phyloP scores from a whole-genome alignment of 1,140 invertebrate species.

The Procambarus clarkii region DNA sequence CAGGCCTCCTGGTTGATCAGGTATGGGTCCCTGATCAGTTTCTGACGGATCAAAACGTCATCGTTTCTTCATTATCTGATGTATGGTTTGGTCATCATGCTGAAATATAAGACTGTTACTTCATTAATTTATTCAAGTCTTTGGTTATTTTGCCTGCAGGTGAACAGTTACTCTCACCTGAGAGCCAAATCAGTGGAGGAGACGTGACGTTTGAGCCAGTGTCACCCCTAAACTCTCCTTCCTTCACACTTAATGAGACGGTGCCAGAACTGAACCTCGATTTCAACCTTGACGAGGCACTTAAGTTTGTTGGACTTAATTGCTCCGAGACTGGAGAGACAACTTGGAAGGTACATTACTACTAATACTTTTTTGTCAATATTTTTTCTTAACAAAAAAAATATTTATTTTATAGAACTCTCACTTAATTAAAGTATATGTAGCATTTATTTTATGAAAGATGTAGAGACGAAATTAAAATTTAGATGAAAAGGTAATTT shows the following conservation, averaged over 20 bases:
- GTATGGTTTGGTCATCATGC: too few species aligned
- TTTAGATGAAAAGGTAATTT: too few species aligned
- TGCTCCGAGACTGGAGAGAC: conserved; percentile 55
- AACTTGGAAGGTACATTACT: conserved; percentile 56
- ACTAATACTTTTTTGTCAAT: background rate
- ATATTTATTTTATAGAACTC: too few species aligned
- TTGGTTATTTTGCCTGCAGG: conserved; percentile 75
- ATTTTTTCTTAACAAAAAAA: too few species aligned
- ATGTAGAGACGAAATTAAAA: too few species aligned
- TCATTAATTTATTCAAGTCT: background rate
- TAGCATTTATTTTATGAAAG: too few species aligned
- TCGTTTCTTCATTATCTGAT: too few species aligned
- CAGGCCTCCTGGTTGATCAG: too few species aligned
- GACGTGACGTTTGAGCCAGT: conserved; percentile 59
- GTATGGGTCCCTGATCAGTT: too few species aligned
- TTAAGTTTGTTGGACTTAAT: conserved; percentile 84
- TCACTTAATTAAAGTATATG: too few species aligned
- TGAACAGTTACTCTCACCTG: conserved; percentile 62
- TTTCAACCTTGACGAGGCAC: conserved; percentile 84
- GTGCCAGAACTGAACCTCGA: conserved; percentile 78
- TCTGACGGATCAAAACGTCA: too few species aligned
- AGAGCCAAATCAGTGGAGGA: conserved; percentile 58
- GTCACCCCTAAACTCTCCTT: conserved; percentile 64
- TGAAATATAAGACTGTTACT: too few species aligned
- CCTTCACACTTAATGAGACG: conserved; percentile 74